Conservation (phyloP, 2,888 invertebrate species). For the Thalpophila matura region DNA sequence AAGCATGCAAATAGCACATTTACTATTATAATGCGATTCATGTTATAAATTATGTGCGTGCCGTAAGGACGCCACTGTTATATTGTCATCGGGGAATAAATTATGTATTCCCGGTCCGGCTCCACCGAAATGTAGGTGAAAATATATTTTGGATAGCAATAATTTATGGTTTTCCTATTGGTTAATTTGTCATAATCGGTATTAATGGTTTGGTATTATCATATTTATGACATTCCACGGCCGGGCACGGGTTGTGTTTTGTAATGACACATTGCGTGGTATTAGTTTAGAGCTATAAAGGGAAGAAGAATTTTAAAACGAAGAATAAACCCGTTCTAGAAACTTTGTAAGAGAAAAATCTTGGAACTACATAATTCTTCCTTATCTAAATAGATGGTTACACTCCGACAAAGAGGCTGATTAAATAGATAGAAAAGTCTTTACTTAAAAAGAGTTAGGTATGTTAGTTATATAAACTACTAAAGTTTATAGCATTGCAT, state of each 20-base stretch:
- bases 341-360: slow-evolving; percentile 3
- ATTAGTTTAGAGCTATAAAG: neutral
- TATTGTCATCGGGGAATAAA: slow-evolving; percentile 51
- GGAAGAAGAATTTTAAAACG: no score
- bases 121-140: slow-evolving; percentile 39
- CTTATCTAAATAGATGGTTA: slow-evolving; percentile 38
- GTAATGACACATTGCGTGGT: slow-evolving; percentile 16
- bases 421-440: slow-evolving; percentile 44
- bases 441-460: slow-evolving; percentile 41
- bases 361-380: slow-evolving; percentile 24
- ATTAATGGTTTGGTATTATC: slow-evolving; percentile 52
- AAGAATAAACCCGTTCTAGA: neutral
- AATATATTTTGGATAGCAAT: slow-evolving; percentile 53
- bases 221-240: slow-evolving; percentile 45
- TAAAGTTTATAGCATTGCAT: slow-evolving; percentile 49
- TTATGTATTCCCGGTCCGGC: slow-evolving; percentile 40
- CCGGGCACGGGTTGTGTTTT: slow-evolving; percentile 23
- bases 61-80: slow-evolving; percentile 37
- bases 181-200: slow-evolving; percentile 55
- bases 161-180: slow-evolving; percentile 53
- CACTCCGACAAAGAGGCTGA: slow-evolving; percentile 32
- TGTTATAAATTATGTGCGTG: slow-evolving; percentile 44
- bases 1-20: slow-evolving; percentile 46
- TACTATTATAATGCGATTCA: slow-evolving; percentile 19
- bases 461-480: slow-evolving; percentile 39